Base-by-base conservation (phyloP, 1,140 invertebrate species). In the Drosophila tristis region DNA sequence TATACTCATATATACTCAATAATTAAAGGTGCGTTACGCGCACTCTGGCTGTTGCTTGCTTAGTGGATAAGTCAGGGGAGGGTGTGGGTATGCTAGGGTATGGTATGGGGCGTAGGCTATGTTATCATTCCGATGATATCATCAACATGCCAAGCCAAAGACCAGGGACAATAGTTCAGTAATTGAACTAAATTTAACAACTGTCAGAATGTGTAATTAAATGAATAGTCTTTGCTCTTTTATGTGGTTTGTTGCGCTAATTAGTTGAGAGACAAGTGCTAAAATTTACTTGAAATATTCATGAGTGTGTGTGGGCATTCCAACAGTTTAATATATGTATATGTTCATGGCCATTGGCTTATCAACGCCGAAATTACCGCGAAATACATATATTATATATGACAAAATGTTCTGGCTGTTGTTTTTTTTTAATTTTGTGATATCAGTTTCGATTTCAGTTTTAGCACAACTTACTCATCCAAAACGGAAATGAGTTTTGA, bases 121-220 rank as follows among this genome's bases (percentile, higher is more conserved):
- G 53, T 70, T 82, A 78, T 74, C 56, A 55, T 65, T 42, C 62
- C n/a, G 48, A 63, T 82, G 80, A 82, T 71, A 78, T 82, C 80
- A 82, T 79, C 47, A 9, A 45, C 9, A 47, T 39, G 26, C 8
- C 7, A 57, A 45, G 13, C 57, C 47, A 13, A 57, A 45, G 13
- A 61, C 47, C 20, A 42, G 47, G n/a, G 45, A 29, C n/a, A 29
- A 39, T 4, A 53, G 42, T 58, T 39, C 29, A 0, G 4, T 15
- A 43, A 50, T 57, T 47, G 49, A 60, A 71, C 50, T 60, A 15
- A 9, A n/a, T 43, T 20, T 20, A 20, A 44, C n/a, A 76, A 25
- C 43, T 45, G 70, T 11, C 50, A 11, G 15, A 9, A 9, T 49
- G 23, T 31, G 42, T 73, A 59, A 60, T 50, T 61, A 25, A 51